Evolutionary conservation across 1,140 invertebrate genomes (phyloP), one percentile per base, ranked within the genome.

Genomic region (Drosophila busckii): DNA sequence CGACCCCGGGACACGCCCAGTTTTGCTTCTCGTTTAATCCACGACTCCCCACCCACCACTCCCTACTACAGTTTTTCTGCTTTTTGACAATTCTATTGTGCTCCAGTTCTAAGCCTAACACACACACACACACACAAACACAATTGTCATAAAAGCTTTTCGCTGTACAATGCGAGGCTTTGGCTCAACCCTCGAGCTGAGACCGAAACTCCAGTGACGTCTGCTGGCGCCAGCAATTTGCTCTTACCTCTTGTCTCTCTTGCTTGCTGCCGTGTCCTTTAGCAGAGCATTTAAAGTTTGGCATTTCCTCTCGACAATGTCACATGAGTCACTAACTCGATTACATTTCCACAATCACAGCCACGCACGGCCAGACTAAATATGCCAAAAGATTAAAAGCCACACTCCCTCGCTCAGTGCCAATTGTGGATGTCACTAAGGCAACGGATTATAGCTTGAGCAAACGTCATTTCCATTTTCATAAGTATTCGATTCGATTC

Each of bases 201-300:
- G 32, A 20, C 16, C 50, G 22, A 13, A 19, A 52, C 3, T 25
- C 16, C 17, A 15, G 42, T 28, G 13, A 40, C 10, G 4, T 28
- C n/a, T 13, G 17, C 6, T 19, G 15, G 7, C 8, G 10, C 25
- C 7, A 16, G 22, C 12, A 23, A n/a, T n/a, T 15, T 31, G 15
- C 25, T 38, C 2, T 19, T 37, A 25, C 29, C 42, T 20, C 13
- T 9, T 12, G 13, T 31, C 41, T 29, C 12, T 31, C 8, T 37
- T 3, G 7, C 31, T 26, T 16, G 7, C 17, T 12, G 9, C 10
- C n/a, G 6, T 12, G 23, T 5, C 34, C 7, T 15, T 28, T 40
- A 10, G 28, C 6, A 29, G 46, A 17, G 29, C 71, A 76, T 61
- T 76, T 76, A 46, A 76, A 66, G 61, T 76, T 71, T 55, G 52